Evolutionary conservation across 2,797 vertebrate genomes (phyloP), one percentile per base, ranked within the genome.

Genomic region (Phalanger gymnotis): DNA sequence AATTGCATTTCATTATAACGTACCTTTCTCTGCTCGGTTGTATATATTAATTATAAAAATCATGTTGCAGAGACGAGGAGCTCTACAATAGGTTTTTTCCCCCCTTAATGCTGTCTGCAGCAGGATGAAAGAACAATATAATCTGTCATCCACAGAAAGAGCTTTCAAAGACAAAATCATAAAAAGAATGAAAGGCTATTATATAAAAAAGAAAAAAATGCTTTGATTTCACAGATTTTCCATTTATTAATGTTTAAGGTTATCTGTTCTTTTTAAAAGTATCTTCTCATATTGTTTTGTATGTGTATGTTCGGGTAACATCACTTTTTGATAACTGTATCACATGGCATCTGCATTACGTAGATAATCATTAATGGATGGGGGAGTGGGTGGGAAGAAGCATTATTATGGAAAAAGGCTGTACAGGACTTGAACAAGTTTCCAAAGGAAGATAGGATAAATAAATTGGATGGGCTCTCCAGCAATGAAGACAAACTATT

Each of bases 31-130:
- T 97, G 98, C 98, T 98, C 98, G 81, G 98, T 98, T 99, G 99
- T 99, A 99, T 99, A 99, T 99, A 99, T 99, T 99, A 99, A 99
- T 99, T 99, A 99, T 99, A 98, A 99, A 99, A 99, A 98, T 98
- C 98, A 98, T 98, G 98, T 98, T 98, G 97, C 99, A 97, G 97
- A 98, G 98, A 97, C 73, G 95, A 98, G 98, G 98, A 98, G 98
- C 98, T 97, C 97, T 97, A 99, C 99, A 99, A 99, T 99, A 98
- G 98, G 91, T 31, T 34, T 97, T 97, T 97, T 98, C 97, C 97
- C 98, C 98, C 98, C 98, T 97, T 98, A 98, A 98, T 98, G 98
- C 99, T 99, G 99, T 99, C 99, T 99, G 98, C 98, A 97, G 98
- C 97, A 98, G 98, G 98, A 99, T 98, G 96, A 97, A 98, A 99